Evolutionary conservation across 2,888 invertebrate genomes (phyloP), one percentile per base, ranked within the genome.

Genomic region (Incurvaria masculella): DNA sequence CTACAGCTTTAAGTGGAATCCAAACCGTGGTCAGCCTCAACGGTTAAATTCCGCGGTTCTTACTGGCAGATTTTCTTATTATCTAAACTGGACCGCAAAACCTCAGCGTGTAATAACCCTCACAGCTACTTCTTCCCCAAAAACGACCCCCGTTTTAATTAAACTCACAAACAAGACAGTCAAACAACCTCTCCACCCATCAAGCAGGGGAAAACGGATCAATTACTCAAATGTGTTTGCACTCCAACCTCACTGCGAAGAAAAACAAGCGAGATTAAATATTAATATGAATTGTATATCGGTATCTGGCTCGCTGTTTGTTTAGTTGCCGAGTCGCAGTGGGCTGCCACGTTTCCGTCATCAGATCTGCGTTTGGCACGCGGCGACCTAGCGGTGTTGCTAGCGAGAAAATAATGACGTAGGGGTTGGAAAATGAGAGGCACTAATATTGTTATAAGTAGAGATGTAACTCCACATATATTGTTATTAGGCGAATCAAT

Each of bases 161-260:
- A 53, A 60, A n/a, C 58, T 54, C 59, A 58, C 52, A 56, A 56
- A 59, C 59, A 62, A 62, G 64, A 62, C 59, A 62, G 63, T 60
- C n/a, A n/a, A n/a, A n/a, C n/a, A n/a, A n/a, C n/a, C n/a, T n/a
- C n/a, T n/a, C n/a, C n/a, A n/a, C n/a, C n/a, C n/a, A n/a, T n/a
- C 23, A 23, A 23, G 10, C 23, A 23, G 10, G 23, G 23, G 23
- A 40, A 59, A 58, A 56, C 57, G 27, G 62, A 61, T 58, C 69
- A 74, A 73, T 73, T 74, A 72, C 70, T 61, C 66, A 67, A 71
- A 74, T 72, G 69, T 73, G 67, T 73, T 74, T 74, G 65, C 66
- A 59, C 68, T 67, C 58, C 57, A 53, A 56, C 59, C 18, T 27
- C 19, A 40, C 23, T 27, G 62, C 56, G 51, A 53, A 59, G 59